phyloP scores from a whole-genome alignment of 1,140 invertebrate genomes.

The Anastrepha ludens region DNA sequence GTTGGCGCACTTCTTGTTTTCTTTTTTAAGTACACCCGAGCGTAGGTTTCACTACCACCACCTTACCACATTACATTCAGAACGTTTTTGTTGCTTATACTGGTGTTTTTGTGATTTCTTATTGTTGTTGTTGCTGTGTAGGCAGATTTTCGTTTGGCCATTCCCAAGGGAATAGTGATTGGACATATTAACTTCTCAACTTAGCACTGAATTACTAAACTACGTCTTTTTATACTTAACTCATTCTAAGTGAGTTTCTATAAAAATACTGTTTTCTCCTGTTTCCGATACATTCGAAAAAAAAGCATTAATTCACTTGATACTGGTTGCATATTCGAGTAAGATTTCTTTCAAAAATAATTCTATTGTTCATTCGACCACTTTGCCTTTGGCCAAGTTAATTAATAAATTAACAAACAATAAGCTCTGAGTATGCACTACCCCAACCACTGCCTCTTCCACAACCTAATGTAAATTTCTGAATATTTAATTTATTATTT shows the following conservation, averaged over 20 bases:
- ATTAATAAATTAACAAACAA: neutral
- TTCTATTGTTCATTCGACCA: neutral
- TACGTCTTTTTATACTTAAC: too few species aligned
- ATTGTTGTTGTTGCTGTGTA: slow-evolving; percentile 16
- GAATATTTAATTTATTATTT: slow-evolving; percentile 25
- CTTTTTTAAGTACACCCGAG: slow-evolving; percentile 5
- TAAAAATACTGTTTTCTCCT: neutral
- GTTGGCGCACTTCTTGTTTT: neutral
- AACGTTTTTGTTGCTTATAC: neutral
- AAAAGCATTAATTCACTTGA: neutral
- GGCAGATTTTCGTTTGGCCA: slow-evolving; percentile 5
- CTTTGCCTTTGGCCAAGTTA: neutral
- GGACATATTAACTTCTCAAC: neutral
- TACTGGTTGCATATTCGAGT: neutral
- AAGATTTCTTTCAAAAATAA: neutral
- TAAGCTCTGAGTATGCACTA: neutral
- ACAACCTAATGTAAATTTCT: neutral
- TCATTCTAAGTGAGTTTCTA: too few species aligned
- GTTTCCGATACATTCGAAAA: too few species aligned
- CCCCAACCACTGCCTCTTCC: slow-evolving; percentile 2
- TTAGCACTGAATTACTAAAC: neutral
- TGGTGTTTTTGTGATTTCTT: neutral
- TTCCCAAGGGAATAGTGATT: neutral
- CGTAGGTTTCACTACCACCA: slow-evolving; percentile 40
- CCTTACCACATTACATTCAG: neutral